Base-by-base conservation (phyloP, 2,888 invertebrate genomes). In the Stomorhina lunata region DNA sequence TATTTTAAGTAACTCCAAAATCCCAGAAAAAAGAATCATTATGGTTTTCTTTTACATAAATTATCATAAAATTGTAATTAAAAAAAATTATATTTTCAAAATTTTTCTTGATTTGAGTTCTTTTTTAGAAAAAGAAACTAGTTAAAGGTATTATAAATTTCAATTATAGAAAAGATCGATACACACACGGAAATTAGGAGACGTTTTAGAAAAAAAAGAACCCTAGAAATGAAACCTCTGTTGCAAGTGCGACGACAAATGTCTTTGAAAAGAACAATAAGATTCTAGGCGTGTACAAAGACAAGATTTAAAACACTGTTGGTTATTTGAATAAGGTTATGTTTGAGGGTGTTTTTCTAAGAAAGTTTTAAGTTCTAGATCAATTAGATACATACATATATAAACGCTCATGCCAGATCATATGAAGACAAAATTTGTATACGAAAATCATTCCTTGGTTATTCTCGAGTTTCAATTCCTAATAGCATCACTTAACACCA, bases 111-210 rank as follows among this genome's bases (percentile, higher is more conserved):
- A 25, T 25, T 37, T 5, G 7, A 34, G 15, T 37, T 66, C 27
- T 40, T 2, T 25, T 20, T 17, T 59, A n/a, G 9, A 22, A 27
- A 29, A 45, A 22, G 5, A 20, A 61, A 50, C 45, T 61, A n/a
- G 40, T 29, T 59, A 45, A 63, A 75, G 59, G 22, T 80, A 76
- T 71, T 69, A 71, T 71, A 80, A 80, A 76, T 80, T 71, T 71
- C 25, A 80, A 80, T 76, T 76, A 80, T 69, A 57, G 40, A 48
- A 50, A 72, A 68, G 27, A 65, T 45, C 27, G 2, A 34, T 43
- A 55, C 10, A n/a, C 15, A 55, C 29, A 72, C 1, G 22, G 17
- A 59, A 40, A 48, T 9, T 25, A 22, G 15, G 17, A 29, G 55
- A 32, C n/a, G n/a, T n/a, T 12, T 12, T 4, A 22, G 17, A 53